Evolutionary conservation across 2,113 vertebrate species (phyloP), one percentile per base, ranked within the genome.

Genomic region (Cygnus atratus): DNA sequence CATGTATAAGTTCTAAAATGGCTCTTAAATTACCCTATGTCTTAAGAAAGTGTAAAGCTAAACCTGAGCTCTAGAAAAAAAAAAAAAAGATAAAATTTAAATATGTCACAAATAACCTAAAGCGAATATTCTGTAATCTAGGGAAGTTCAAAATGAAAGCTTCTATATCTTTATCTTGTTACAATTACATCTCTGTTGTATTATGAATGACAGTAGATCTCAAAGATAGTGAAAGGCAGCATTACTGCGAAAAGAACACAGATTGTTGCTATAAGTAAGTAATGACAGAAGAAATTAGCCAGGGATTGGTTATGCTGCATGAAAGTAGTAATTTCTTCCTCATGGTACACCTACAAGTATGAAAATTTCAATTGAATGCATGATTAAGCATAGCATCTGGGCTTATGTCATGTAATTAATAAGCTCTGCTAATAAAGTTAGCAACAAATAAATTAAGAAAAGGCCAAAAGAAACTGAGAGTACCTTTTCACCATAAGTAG

Each of bases 271-370:
- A 0, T n/a, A 94, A 92, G 0, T n/a, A 94, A 92, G 72, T 44
- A 88, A 83, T 61, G 46, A 87, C 66, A 78, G 19, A 2, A 91
- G 24, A 92, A 87, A 94, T 78, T 65, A 92, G 41, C 54, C 74
- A 76, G 71, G 66, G 66, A 82, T 73, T 58, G 62, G 44, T 41
- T 82, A 44, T 76, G 10, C 62, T 80, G 37, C 22, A 31, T 31
- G 63, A 48, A 93, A 93, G 87, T 20, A 94, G 71, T 67, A 58
- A 91, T 87, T 94, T 91, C 65, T 84, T 84, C 43, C 91, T 91
- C 75, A 41, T 1, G 4, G 63, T 54, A 92, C 77, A 95, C 62
- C 84, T 91, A 81, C 81, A 87, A 87, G 67, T 66, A 96, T 24
- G 58, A 79, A 73, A 86, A 73, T 68, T 67, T 9, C 78, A 72